Conservation (phyloP, 2,888 invertebrate species). For the Drosophila aldrichi region DNA sequence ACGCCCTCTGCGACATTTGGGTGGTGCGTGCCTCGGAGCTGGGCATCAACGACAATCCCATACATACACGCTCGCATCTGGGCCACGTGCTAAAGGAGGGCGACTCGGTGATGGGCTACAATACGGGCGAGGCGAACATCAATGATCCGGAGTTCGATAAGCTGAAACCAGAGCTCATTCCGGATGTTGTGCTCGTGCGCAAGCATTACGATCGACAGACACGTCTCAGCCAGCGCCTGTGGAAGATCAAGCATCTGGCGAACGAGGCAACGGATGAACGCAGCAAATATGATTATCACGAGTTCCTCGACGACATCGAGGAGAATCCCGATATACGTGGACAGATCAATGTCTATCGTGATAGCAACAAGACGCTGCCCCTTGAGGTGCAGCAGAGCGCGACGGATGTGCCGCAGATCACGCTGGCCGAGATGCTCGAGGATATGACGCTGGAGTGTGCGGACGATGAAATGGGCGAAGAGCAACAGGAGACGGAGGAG, state of each 20-base stretch:
- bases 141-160: slow-evolving; percentile 96
- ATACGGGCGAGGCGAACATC: slow-evolving; percentile 94
- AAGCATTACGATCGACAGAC: slow-evolving; percentile 92
- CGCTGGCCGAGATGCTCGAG: slow-evolving; percentile 96
- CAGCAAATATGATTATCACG: slow-evolving; percentile 93
- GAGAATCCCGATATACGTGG: slow-evolving; percentile 96
- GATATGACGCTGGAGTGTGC: slow-evolving; percentile 89
- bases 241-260: slow-evolving; percentile 96
- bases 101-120: slow-evolving; percentile 96
- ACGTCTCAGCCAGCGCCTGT: slow-evolving; percentile 91
- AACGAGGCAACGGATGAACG: slow-evolving; percentile 89
- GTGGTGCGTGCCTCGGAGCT: slow-evolving; percentile 94
- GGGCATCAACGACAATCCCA: slow-evolving; percentile 92
- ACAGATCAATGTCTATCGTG: slow-evolving; percentile 96
- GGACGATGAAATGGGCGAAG: slow-evolving; percentile 91
- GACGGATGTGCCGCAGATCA: slow-evolving; percentile 89
- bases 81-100: slow-evolving; percentile 97
- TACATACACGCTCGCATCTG: slow-evolving; percentile 96
- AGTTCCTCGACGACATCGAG: slow-evolving; percentile 98
- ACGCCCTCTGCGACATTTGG: slow-evolving; percentile 97
- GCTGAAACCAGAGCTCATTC: slow-evolving; percentile 89
- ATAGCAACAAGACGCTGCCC: slow-evolving; percentile 83
- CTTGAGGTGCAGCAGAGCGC: slow-evolving; percentile 80
- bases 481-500: slow-evolving; percentile 12
- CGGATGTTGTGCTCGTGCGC: slow-evolving; percentile 97